Percentiles rank a stretch among this genome's conserved stretches.
Evolutionary conservation across 2,797 vertebrate genomes (phyloP).

Genomic region (Tauraco hartlaubi): DNA sequence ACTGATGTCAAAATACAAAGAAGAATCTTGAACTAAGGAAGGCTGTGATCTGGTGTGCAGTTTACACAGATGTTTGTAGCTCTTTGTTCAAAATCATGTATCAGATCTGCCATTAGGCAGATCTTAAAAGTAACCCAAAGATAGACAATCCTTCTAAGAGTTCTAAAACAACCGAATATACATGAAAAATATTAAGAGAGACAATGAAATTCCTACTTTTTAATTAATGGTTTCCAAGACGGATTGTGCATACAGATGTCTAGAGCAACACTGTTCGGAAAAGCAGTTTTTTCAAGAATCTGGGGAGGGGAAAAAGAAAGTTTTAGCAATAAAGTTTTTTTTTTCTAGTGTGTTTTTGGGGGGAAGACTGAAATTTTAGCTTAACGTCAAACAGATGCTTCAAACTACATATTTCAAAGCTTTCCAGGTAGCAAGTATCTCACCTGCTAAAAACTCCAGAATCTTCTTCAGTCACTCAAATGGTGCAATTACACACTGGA

Average conservation of each 20-base stretch:
- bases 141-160: neutral
- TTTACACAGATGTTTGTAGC: neutral
- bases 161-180: neutral
- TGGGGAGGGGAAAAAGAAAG: conserved; percentile 67
- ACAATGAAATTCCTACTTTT: conserved; percentile 85
- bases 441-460: neutral
- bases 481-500: neutral
- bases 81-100: neutral
- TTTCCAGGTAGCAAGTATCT: neutral
- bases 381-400: neutral
- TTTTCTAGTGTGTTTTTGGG: neutral
- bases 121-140: neutral
- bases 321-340: neutral
- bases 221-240: conserved; percentile 90
- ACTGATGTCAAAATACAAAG: neutral
- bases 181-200: conserved; percentile 16
- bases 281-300: conserved; percentile 94
- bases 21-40: neutral
- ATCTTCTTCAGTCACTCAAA: neutral
- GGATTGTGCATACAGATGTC: conserved; percentile 85
- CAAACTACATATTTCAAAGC: neutral
- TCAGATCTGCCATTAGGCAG: neutral
- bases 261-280: conserved; percentile 85
- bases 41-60: neutral
- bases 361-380: neutral